Conservation (phyloP, 2,797 vertebrate genomes). For the Botia kubotai region DNA sequence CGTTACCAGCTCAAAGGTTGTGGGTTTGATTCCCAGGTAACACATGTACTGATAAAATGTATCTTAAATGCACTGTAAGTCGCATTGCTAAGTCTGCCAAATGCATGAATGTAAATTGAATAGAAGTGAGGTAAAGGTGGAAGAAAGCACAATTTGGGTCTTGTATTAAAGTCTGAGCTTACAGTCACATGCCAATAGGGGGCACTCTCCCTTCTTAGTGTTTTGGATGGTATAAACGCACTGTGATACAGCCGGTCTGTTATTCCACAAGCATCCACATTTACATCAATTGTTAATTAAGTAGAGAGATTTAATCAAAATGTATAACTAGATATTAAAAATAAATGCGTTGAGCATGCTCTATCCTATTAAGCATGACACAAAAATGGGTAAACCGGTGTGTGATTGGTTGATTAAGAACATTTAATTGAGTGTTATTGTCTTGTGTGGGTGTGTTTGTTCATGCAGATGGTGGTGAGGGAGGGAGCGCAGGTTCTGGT, state of each 20-base stretch:
- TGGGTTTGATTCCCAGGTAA: too few relatives aligned
- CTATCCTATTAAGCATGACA: not conserved
- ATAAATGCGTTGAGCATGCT: not conserved
- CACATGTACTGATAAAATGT: too few relatives aligned
- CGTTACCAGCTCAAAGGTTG: too few relatives aligned
- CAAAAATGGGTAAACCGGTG: not conserved
- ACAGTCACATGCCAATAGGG: slow-evolving; percentile 49
- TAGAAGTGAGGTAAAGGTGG: not conserved
- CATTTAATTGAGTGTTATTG: too few relatives aligned
- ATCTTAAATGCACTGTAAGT: not conserved
- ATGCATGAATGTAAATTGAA: not conserved
- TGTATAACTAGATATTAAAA: not conserved
- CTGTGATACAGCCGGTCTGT: too few relatives aligned
- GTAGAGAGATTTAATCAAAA: too few relatives aligned
- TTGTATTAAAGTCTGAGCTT: slow-evolving; percentile 1
- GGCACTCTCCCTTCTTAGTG: slow-evolving; percentile 44
- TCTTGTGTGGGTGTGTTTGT: not conserved
- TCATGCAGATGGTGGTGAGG: slow-evolving; percentile 72
- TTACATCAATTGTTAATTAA: too few relatives aligned
- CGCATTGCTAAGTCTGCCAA: too few relatives aligned
- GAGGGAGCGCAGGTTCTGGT: slow-evolving; percentile 69
- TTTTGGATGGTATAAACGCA: not conserved
- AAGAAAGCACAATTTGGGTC: not conserved
- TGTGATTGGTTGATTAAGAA: too few relatives aligned
- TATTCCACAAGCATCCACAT: too few relatives aligned